A percentile compares a stretch with the other conserved stretches of the same genome.
Evolutionary conservation across 2,797 vertebrate genomes (phyloP).

Genomic region (Enteromius mattozi): DNA sequence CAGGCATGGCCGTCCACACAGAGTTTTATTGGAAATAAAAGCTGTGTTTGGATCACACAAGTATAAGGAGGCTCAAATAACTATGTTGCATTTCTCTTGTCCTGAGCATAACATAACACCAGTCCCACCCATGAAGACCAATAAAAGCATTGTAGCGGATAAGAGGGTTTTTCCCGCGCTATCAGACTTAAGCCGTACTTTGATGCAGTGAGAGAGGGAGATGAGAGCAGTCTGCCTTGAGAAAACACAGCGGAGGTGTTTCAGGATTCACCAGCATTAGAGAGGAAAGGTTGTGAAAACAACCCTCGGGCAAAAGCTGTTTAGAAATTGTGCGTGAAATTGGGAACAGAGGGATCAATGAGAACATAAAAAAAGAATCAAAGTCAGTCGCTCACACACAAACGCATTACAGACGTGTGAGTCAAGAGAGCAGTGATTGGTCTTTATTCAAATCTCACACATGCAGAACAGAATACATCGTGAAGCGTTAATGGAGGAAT

Average conservation of each 20-base stretch:
- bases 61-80: conserved; percentile 48
- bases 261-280: conserved; percentile 78
- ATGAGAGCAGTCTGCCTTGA: conserved; percentile 64
- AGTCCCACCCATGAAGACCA: conserved; percentile 50
- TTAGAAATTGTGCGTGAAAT: conserved; percentile 77
- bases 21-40: conserved; percentile 36
- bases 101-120: conserved; percentile 35
- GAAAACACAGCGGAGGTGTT: conserved; percentile 70
- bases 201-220: conserved; percentile 47
- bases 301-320: conserved; percentile 75
- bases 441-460: conserved; percentile 39
- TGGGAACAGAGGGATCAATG: conserved; percentile 81
- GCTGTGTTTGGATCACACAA: conserved; percentile 51
- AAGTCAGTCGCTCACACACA: conserved; percentile 42
- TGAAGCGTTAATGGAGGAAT: no score
- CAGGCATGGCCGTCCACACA: not conserved
- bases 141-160: conserved; percentile 49
- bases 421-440: conserved; percentile 20
- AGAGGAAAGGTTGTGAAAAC: conserved; percentile 80
- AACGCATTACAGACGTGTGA: conserved; percentile 43
- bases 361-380: conserved; percentile 74
- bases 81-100: conserved; percentile 46
- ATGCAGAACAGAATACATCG: not conserved
- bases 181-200: conserved; percentile 54
- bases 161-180: conserved; percentile 54